Evolutionary conservation across 2,113 vertebrate genomes (phyloP), one percentile per base, ranked within the genome.

Genomic region (Notothenia coriiceps): DNA sequence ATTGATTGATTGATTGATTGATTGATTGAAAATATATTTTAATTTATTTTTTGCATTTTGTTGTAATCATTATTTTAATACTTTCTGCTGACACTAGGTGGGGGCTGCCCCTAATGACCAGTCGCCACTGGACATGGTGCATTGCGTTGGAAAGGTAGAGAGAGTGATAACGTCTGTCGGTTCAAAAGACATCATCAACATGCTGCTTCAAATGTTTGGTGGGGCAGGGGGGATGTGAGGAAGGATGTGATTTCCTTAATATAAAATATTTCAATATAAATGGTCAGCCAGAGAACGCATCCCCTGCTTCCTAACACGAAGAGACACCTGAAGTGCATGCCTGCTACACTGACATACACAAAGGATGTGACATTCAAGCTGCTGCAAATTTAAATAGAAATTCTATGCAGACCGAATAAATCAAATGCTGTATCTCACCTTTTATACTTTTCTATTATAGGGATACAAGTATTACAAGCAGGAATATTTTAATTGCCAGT

Each of bases 191-290:
- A 76, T 72, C 74, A 62, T 70, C 60, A 66, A 14, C 6, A 0
- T 14, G 6, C 4, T 18, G 22, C 67, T 84, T 80, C 35, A 35
- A 70, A 50, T 64, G 83, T 65, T 52, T 59, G 46, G 50, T 25
- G 57, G 25, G 44, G 50, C 56, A 35, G 76, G n/a, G 35, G 6
- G 5, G 69, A 77, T 74, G 20, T 65, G 74, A 78, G 29, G 18
- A 35, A 61, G 52, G 11, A 61, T 66, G 64, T 57, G 84, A 81
- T 82, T 68, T 74, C 59, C 46, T 85, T 70, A 63, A 77, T 7
- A 13, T 59, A 79, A 40, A 51, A 59, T 5, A 12, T 43, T 72
- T 79, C 49, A 74, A n/a, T 60, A 57, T 20, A 65, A 66, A 78
- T 1, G 69, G 49, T 70, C 17, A 43, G 65, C 52, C 6, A 11